Evolutionary conservation across 1,140 invertebrate genomes (phyloP).

Genomic region (Halyomorpha halys): DNA sequence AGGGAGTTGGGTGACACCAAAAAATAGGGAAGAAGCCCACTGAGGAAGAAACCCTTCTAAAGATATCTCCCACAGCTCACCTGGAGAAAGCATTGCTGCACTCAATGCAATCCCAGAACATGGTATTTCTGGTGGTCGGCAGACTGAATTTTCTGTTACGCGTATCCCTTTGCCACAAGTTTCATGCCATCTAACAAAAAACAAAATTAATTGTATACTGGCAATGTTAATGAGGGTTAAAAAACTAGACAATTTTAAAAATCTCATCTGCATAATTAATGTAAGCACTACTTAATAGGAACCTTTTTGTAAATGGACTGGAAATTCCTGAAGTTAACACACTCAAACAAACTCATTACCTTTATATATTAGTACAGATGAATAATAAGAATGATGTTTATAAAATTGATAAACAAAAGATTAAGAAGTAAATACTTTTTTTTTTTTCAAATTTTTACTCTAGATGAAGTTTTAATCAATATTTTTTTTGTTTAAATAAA

Average conservation of each 20-base stretch:
- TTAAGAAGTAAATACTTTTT: not conserved
- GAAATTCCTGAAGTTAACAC: too few relatives aligned
- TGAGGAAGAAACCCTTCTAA: conserved; percentile 41
- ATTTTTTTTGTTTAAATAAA: too few relatives aligned
- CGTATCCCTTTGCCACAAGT: conserved; percentile 20
- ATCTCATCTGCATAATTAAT: too few relatives aligned
- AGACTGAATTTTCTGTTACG: conserved; percentile 54
- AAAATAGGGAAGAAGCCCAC: conserved; percentile 62
- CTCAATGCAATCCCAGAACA: conserved; percentile 62
- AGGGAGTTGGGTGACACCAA: conserved; percentile 65
- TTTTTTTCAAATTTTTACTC: not conserved
- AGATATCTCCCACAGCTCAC: conserved; percentile 62
- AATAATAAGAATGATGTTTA: too few relatives aligned
- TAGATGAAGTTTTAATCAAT: too few relatives aligned
- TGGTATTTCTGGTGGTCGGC: conserved; percentile 50
- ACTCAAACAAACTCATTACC: too few relatives aligned
- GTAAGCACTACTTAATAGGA: too few relatives aligned
- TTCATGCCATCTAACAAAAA: conserved; percentile 20
- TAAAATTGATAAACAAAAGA: not conserved
- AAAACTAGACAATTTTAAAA: too few relatives aligned
- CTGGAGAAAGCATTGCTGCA: conserved; percentile 54
- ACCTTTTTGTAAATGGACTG: too few relatives aligned
- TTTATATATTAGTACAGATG: too few relatives aligned
- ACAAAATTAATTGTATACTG: not conserved
- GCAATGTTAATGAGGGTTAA: too few relatives aligned